These are phyloP conservation scores for Chaenodraco wilsoni DNA, from an alignment of 2,797 vertebrate species.

Conservation along the genomic window DNA sequence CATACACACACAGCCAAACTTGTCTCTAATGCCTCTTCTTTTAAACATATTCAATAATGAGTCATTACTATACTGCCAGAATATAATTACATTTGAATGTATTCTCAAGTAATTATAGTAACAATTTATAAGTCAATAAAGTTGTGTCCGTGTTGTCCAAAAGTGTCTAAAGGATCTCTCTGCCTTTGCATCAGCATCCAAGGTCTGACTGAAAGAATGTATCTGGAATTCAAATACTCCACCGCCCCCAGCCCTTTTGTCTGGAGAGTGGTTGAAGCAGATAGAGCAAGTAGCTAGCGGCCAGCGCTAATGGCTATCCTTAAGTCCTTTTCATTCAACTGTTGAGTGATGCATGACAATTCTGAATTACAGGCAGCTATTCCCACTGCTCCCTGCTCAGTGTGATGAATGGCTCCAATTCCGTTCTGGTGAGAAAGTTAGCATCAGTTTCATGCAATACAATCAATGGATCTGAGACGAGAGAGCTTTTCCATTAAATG, in stretches of 20 bases:
- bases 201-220: constrained; percentile 35
- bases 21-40: not conserved
- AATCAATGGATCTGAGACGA: constrained; percentile 42
- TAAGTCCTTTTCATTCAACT: constrained; percentile 51
- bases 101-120: constrained; percentile 21
- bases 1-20: not conserved
- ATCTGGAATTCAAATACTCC: constrained; percentile 49
- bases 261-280: constrained; percentile 50
- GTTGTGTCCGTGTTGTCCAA: not conserved
- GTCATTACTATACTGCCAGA: not conserved
- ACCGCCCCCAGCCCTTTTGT: constrained; percentile 2
- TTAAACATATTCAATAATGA: constrained; percentile 1
- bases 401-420: constrained; percentile 69
- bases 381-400: constrained; percentile 45
- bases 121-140: constrained; percentile 5
- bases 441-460: constrained; percentile 52
- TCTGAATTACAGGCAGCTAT: constrained; percentile 65
- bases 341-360: constrained; percentile 49
- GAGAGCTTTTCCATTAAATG: constrained; percentile 31
- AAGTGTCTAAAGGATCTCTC: constrained; percentile 2
- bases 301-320: constrained; percentile 59
- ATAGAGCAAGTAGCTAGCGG: constrained; percentile 48
- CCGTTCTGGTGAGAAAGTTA: constrained; percentile 36
- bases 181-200: constrained; percentile 16
- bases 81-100: constrained; percentile 5